Evolutionary conservation across 92 coral and sea anemone genomes (phyloP).

Genomic region (Palythoa heliodiscus): DNA sequence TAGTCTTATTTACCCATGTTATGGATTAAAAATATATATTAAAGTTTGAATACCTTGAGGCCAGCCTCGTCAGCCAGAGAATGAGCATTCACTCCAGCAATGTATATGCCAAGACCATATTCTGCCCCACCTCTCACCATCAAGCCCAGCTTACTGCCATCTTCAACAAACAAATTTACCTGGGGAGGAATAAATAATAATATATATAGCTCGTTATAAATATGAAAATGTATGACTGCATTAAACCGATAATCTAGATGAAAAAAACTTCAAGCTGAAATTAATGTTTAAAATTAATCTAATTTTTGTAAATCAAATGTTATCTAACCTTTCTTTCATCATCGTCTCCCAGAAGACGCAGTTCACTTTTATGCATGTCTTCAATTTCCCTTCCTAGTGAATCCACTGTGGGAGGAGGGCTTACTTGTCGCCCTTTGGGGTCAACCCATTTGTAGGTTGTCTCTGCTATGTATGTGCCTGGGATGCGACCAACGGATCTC

Average conservation of each 20-base stretch:
- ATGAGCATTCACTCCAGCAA: slow-evolving; percentile 89
- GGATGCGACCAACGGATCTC: slow-evolving; percentile 90
- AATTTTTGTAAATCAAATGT: background rate
- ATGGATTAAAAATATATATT: background rate
- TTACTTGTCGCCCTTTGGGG: slow-evolving; percentile 67
- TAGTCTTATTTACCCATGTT: too few species aligned
- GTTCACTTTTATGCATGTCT: slow-evolving; percentile 89
- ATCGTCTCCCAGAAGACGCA: slow-evolving; percentile 92
- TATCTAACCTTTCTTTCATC: slow-evolving; percentile 94
- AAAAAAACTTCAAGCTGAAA: background rate
- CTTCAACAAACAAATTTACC: slow-evolving; percentile 96
- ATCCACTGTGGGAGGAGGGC: slow-evolving; percentile 90
- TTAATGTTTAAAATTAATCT: background rate
- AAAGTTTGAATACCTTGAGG: slow-evolving; percentile 70
- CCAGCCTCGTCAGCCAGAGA: slow-evolving; percentile 93
- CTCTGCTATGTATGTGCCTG: slow-evolving; percentile 90
- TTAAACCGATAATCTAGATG: too few species aligned
- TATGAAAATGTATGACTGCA: too few species aligned
- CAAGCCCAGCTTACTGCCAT: slow-evolving; percentile 86
- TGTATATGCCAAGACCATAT: slow-evolving; percentile 92
- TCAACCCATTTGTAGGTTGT: slow-evolving; percentile 95
- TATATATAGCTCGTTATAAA: too few species aligned
- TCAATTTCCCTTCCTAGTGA: slow-evolving; percentile 75
- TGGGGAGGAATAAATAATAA: slow-evolving; percentile 10
- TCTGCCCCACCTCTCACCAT: slow-evolving; percentile 95